Evolutionary conservation across 2,888 invertebrate species (phyloP), one percentile per base, ranked within the genome.

Genomic region (Xestobium rufovillosum): DNA sequence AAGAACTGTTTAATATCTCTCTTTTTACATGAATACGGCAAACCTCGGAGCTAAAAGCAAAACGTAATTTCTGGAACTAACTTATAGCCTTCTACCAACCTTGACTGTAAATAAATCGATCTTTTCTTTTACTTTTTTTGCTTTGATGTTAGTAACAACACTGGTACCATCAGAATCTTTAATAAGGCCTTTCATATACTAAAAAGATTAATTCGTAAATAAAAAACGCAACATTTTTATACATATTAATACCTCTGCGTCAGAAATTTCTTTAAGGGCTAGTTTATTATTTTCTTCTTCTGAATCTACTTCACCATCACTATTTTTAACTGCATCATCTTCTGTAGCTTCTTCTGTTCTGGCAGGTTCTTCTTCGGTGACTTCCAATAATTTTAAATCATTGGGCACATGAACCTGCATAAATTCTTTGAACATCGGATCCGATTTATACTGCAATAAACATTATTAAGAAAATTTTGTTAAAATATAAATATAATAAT

Each of bases 361-460:
- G 32, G 49, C 42, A 31, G 51, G 45, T 33, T 48, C 42, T 16
- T 53, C 48, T 33, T 53, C 46, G 30, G 45, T 45, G 38, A 48
- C 44, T 26, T 51, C 37, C 28, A 53, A 48, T 6, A 52, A 39
- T 42, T 48, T 49, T 41, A 39, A 48, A 43, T 57, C 63, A 31
- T 69, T 65, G 41, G 75, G 76, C 30, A 80, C 72, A 61, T 92
- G 90, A n/a, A 81, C 78, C 63, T 87, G 80, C 61, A 95, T 70
- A 60, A 91, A 96, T 61, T 95, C 92, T 43, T 76, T 70, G 68
- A 96, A 95, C 31, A 86, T 69, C 14, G 90, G 87, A 68, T 95
- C 92, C 66, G 87, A 79, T 68, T 83, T 84, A 54, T 86, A 83
- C 75, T 84, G 57, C 39, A 68, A 61, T 31, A 35, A 47, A 25